Evolutionary conservation across 2,797 vertebrate species (phyloP), one percentile per base, ranked within the genome.

Genomic region (Dermochelys coriacea): DNA sequence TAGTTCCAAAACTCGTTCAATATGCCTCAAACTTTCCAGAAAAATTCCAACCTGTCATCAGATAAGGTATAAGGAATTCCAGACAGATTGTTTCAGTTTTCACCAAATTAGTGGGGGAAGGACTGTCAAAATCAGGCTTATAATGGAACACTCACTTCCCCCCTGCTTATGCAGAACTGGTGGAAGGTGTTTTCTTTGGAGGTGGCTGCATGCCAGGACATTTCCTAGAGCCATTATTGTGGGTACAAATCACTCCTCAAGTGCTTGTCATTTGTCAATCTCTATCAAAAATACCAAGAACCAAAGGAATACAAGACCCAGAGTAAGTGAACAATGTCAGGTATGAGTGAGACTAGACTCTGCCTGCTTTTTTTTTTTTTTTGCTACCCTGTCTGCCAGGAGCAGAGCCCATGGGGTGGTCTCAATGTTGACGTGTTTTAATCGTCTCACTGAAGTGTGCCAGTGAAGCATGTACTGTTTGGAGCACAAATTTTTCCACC

Each of bases 381-480:
- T 27, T 59, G 82, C 86, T 49, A 57, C 91, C 64, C 82, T 11
- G 80, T 45, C 78, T 84, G 74, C 51, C 86, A 74, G 31, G 50
- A 86, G 78, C 50, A 54, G 34, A 88, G 18, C 37, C 25, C 45
- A 49, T 41, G n/a, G 3, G 1, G 79, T 1, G 18, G 18, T 91
- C 15, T 61, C 29, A 64, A 37, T 80, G 92, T 16, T 37, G 68
- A 84, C 31, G 4, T 19, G 54, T 6, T 0, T 64, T 84, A 47
- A 86, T 74, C 78, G 49, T 86, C 68, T 84, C 92, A 68, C 90
- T 83, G 92, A 95, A 92, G 89, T 90, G 91, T 94, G 93, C 93
- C 95, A 84, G 71, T 84, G 75, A 86, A 95, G 88, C 49, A 85
- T 2, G 12, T 82, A 93, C 86, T 90, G 84, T 93, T 49, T 91